These are phyloP conservation scores for Meloidogyne chitwoodi DNA, from an alignment of 1,140 invertebrate genomes.

Conservation along the genomic window DNA sequence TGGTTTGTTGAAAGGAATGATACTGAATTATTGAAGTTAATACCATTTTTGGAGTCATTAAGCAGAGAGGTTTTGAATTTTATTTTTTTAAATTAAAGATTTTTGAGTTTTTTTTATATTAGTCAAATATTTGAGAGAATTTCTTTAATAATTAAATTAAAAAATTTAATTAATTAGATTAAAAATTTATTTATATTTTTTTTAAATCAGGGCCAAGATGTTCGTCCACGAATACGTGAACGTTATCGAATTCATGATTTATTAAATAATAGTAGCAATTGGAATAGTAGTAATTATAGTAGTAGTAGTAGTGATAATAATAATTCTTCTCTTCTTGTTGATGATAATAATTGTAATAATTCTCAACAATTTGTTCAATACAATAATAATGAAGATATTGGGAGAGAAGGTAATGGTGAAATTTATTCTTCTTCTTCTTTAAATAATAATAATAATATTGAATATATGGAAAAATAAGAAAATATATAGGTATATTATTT, in stretches of 20 bases:
- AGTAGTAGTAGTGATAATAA: not conserved
- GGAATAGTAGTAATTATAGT: not conserved
- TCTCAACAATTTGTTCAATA: not conserved
- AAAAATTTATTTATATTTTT: constrained; percentile 9
- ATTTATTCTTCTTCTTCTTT: not conserved
- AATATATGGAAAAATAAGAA: not conserved
- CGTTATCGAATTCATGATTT: constrained; percentile 37
- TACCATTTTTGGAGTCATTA: constrained; percentile 86
- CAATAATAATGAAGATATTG: too few relatives aligned
- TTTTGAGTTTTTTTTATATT: too few relatives aligned
- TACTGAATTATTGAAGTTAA: constrained; percentile 80
- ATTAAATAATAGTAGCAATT: constrained; percentile 1
- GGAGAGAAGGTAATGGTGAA: too few relatives aligned
- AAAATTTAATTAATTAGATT: not conserved
- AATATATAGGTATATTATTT: too few relatives aligned
- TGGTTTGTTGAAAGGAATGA: constrained; percentile 90
- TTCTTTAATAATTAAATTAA: not conserved
- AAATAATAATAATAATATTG: not conserved
- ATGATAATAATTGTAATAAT: not conserved
- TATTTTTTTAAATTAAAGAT: constrained; percentile 7
- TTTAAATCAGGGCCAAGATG: constrained; percentile 13
- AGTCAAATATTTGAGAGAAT: too few relatives aligned
- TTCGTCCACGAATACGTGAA: constrained; percentile 32
- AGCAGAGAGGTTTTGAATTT: constrained; percentile 14
- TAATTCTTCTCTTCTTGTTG: not conserved